phyloP scores from a whole-genome alignment of 37 sponge, comb jelly and placozoan genomes.

The Hormiphora californensis region DNA sequence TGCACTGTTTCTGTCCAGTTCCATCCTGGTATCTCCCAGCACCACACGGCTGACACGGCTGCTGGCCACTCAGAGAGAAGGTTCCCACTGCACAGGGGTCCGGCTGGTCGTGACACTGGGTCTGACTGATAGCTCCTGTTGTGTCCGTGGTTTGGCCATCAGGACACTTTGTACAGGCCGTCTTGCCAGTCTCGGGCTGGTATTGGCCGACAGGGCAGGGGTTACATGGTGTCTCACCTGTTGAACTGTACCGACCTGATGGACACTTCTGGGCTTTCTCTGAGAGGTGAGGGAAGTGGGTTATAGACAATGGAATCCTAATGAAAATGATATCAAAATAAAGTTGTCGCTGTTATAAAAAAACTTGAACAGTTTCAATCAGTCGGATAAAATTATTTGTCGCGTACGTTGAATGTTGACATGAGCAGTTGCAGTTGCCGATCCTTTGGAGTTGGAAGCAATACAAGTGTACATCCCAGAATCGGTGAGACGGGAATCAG shows the following conservation, averaged over 20 bases:
- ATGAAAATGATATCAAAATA: background rate
- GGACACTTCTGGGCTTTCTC: conserved; percentile 48
- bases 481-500: conserved; percentile 19
- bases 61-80: background rate
- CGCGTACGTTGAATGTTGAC: conserved; percentile 36
- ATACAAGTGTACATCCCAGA: conserved; percentile 13
- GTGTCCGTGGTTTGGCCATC: conserved; percentile 29
- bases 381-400: no score
- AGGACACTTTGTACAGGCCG: conserved; percentile 19
- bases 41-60: conserved; percentile 23
- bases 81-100: conserved; percentile 15
- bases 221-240: conserved; percentile 31
- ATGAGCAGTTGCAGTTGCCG: conserved; percentile 38
- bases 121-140: background rate
- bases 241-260: conserved; percentile 1
- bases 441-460: conserved; percentile 8
- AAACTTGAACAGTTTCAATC: no score
- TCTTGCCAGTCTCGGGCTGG: conserved; percentile 35
- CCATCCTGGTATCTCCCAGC: conserved; percentile 32
- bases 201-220: conserved; percentile 32
- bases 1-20: conserved; percentile 31
- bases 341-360: no score
- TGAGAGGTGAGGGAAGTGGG: background rate
- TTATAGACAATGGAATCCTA: no score
- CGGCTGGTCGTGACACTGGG: conserved; percentile 36